Evolutionary conservation across 2,797 vertebrate species (phyloP).

Genomic region (Phaenicophaeus curvirostris): DNA sequence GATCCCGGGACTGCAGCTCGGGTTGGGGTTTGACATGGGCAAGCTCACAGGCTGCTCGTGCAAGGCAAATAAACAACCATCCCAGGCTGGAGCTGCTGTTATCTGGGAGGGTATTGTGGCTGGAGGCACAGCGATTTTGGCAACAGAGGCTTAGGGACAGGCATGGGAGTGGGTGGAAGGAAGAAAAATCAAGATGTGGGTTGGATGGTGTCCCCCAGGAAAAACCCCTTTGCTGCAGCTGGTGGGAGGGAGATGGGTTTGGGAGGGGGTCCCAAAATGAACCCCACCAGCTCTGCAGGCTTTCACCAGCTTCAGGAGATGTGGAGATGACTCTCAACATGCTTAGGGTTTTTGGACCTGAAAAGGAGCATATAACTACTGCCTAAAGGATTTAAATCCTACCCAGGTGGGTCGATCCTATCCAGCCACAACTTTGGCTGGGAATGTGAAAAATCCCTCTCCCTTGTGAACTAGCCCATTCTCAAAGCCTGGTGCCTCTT

Average conservation of each 20-base stretch:
- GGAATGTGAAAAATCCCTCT: conserved; percentile 84
- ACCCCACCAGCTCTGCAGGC: rapidly evolving
- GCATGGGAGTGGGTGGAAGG: not conserved
- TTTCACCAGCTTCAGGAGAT: not conserved
- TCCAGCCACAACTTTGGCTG: conserved; percentile 72
- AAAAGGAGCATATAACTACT: not conserved
- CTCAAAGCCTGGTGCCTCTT: conserved; percentile 76
- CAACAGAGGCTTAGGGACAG: not conserved
- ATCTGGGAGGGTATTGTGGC: not conserved
- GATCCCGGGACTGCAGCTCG: rapidly evolving
- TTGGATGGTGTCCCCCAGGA: not conserved
- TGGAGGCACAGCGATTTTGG: not conserved
- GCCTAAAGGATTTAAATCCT: not conserved
- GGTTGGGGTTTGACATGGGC: rapidly evolving
- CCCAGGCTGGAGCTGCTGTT: not conserved
- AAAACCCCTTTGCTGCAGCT: not conserved
- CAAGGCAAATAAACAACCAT: not conserved
- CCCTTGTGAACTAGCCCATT: conserved; percentile 63
- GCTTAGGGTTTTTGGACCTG: not conserved
- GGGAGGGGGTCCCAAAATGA: not conserved
- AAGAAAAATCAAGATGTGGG: not conserved
- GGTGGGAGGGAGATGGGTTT: not conserved
- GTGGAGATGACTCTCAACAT: not conserved
- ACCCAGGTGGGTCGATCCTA: not conserved
- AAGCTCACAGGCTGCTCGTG: not conserved